Evolutionary conservation across 2,888 invertebrate genomes (phyloP).

Genomic region (Nowickia ferox): DNA sequence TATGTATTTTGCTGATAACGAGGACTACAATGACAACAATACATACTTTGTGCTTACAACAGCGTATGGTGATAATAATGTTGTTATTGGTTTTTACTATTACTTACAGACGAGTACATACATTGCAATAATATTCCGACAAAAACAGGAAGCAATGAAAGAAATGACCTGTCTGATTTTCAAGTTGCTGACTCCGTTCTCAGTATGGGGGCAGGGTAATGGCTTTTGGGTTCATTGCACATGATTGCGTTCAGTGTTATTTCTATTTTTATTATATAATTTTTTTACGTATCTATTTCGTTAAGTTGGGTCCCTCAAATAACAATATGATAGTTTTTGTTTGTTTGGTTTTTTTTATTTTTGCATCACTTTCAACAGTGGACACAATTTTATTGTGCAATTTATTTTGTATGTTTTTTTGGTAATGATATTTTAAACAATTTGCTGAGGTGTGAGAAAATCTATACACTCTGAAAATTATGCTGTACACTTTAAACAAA

Average conservation of each 20-base stretch:
- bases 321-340: no score
- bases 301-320: no score
- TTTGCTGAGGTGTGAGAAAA: no score
- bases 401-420: neutral
- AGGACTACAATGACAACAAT: neutral
- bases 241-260: constrained; percentile 66
- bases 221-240: constrained; percentile 68
- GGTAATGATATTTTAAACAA: neutral
- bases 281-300: neutral
- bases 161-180: neutral
- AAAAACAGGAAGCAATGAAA: neutral
- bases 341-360: neutral
- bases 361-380: neutral
- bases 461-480: no score
- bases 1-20: neutral
- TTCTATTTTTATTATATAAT: constrained; percentile 5
- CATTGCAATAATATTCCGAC: neutral
- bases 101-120: neutral
- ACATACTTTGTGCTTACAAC: neutral
- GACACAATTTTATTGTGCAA: neutral
- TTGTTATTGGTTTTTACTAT: constrained; percentile 38
- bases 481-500: no score
- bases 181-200: neutral
- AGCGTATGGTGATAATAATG: constrained; percentile 15
- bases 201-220: neutral